A percentile compares a stretch with the other conserved stretches of the same genome.
Evolutionary conservation across 1,140 invertebrate genomes (phyloP).

Genomic region (Pseudomyrmex sp.): DNA sequence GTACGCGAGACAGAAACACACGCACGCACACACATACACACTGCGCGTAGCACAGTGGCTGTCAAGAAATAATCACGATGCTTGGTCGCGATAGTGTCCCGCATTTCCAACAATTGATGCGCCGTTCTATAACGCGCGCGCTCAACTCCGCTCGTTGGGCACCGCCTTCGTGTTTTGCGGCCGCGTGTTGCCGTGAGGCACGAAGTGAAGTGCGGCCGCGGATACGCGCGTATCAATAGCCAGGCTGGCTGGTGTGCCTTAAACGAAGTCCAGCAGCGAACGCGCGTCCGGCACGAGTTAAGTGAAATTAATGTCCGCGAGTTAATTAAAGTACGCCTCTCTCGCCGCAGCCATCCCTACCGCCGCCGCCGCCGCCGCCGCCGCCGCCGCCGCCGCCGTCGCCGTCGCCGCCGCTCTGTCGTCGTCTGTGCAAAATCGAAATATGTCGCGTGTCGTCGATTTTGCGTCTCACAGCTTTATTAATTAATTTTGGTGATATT

Average conservation of each 20-base stretch:
- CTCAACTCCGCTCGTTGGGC: conserved; percentile 37
- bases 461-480: conserved; percentile 43
- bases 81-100: conserved; percentile 70
- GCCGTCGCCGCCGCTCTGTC: neutral
- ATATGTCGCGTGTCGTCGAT: conserved; percentile 18
- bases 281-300: conserved; percentile 50
- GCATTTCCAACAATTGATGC: conserved; percentile 75
- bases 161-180: conserved; percentile 65
- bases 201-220: conserved; percentile 23
- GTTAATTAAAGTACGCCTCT: conserved; percentile 57
- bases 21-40: neutral
- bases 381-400: neutral
- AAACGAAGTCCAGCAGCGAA: conserved; percentile 27
- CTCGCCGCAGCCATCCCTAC: neutral
- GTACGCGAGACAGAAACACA: conserved; percentile 41
- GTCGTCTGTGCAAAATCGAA: conserved; percentile 43
- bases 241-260: conserved; percentile 23
- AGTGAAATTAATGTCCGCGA: conserved; percentile 58
- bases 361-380: neutral
- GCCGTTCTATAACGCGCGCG: conserved; percentile 57
- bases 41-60: conserved; percentile 64
- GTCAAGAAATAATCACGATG: conserved; percentile 75
- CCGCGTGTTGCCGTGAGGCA: conserved; percentile 3
- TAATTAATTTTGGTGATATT: conserved; percentile 60
- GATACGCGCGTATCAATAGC: conserved; percentile 52